Conservation (phyloP, 2,797 vertebrate genomes). For the Acrocephalus scirpaceus region DNA sequence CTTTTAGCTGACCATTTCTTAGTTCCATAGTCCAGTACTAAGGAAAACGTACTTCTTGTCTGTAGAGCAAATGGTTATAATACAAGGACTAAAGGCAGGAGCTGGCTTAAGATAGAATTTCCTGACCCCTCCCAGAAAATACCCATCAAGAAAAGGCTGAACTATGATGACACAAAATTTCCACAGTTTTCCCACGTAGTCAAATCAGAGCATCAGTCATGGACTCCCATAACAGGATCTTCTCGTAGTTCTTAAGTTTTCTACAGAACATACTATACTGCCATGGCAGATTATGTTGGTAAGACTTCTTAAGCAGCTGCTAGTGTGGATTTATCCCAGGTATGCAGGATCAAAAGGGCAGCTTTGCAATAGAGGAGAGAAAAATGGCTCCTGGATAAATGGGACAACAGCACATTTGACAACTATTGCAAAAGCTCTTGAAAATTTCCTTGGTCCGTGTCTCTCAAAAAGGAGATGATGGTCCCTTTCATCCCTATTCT, state of each 20-base stretch:
- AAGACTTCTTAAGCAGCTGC: background rate
- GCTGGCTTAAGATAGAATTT: background rate
- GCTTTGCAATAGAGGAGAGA: background rate
- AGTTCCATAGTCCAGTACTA: background rate
- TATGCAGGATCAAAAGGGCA: background rate
- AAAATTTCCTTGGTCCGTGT: background rate
- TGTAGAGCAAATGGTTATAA: background rate
- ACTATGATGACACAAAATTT: background rate
- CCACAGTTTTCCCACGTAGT: background rate
- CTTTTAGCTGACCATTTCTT: background rate
- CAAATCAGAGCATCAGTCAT: background rate
- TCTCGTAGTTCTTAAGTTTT: background rate
- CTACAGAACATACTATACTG: background rate
- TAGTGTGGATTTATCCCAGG: background rate
- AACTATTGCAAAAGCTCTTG: background rate
- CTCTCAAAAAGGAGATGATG: background rate
- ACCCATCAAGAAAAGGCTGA: background rate
- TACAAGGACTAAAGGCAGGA: background rate
- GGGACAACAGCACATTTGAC: background rate
- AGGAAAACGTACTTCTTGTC: background rate
- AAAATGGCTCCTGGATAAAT: background rate
- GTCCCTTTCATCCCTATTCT: background rate
- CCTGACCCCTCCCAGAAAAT: background rate
- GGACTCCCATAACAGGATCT: background rate
- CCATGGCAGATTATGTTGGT: background rate